Evolutionary conservation across 2,888 invertebrate species (phyloP), one percentile per base, ranked within the genome.

Genomic region (Dicranocentrus wangi): DNA sequence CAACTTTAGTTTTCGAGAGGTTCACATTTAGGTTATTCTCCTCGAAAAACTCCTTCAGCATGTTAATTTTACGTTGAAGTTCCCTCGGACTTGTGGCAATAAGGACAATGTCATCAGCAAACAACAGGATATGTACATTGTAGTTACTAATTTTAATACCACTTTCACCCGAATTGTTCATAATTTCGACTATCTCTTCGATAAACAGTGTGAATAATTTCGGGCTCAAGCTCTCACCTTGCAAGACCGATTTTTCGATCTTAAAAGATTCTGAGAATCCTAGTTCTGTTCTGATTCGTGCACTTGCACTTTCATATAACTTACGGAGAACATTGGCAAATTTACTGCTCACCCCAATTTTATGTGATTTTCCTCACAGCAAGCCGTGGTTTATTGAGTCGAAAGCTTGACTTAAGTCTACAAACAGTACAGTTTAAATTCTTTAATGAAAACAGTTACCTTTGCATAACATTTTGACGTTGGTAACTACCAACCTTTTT

Each of bases 31-130:
- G 42, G 2, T 23, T 10, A 47, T 80, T 73, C 2, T 17, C 15
- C 25, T 42, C 47, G 51, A 80, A 79, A 47, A 25, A 80, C 7
- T 43, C 19, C 17, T 25, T 32, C 27, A 73, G 2, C 19, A 32
- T 28, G 39, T 73, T 42, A 15, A 73, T 75, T 25, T 69, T 60
- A 10, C 42, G 10, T 39, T 81, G 81, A 7, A 81, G 21, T 27
- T 81, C 42, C 8, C n/a, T 13, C 1, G 47, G 17, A 8, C 15
- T 53, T 13, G 19, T 53, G 19, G 69, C 72, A 2, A 75, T 23
- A 5, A 81, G 15, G 0, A 39, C 58, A n/a, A 81, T 75, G 32
- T 81, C 81, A 42, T 81, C 81, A 0, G 81, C 81, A 63, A 73
- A 81, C 0, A 73, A 27, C 0, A 81, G 63, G 32, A 68, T 27